Evolutionary conservation across 2,797 vertebrate species (phyloP).

Genomic region (Psittacula derbiana): DNA sequence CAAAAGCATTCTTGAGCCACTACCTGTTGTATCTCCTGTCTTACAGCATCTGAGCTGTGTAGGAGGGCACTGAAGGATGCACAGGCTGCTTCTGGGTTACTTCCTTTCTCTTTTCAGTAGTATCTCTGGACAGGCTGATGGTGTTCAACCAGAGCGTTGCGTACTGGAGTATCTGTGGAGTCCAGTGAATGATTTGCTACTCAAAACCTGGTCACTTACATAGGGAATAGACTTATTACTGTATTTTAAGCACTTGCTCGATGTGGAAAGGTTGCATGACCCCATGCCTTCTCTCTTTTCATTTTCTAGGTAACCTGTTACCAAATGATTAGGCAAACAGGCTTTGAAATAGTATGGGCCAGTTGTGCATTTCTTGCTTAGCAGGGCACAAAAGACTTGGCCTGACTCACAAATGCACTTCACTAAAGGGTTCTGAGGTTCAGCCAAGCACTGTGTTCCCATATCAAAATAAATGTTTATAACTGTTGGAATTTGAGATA

Average conservation of each 20-base stretch:
- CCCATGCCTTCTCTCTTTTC: conserved; percentile 12
- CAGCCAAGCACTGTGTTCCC: not conserved
- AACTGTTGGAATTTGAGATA: not conserved
- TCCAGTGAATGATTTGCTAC: not conserved
- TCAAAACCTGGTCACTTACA: not conserved
- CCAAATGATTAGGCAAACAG: not conserved
- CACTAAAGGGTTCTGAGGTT: not conserved
- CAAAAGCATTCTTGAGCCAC: conserved; percentile 32
- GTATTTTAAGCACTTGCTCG: not conserved
- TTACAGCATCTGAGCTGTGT: not conserved
- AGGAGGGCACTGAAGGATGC: conserved; percentile 21
- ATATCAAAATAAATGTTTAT: not conserved
- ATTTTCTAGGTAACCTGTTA: not conserved
- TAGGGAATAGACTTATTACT: not conserved
- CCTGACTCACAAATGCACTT: not conserved
- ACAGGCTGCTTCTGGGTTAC: conserved; percentile 11
- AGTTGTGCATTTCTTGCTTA: not conserved
- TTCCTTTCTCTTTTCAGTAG: not conserved
- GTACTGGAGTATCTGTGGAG: not conserved
- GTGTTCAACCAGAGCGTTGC: not conserved
- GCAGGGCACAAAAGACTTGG: not conserved
- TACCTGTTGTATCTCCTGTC: conserved; percentile 56
- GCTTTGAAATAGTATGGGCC: not conserved
- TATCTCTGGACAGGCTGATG: not conserved
- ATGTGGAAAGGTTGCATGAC: not conserved